Base-by-base conservation (phyloP, 2,888 invertebrate genomes). In the Cinara cedri region DNA sequence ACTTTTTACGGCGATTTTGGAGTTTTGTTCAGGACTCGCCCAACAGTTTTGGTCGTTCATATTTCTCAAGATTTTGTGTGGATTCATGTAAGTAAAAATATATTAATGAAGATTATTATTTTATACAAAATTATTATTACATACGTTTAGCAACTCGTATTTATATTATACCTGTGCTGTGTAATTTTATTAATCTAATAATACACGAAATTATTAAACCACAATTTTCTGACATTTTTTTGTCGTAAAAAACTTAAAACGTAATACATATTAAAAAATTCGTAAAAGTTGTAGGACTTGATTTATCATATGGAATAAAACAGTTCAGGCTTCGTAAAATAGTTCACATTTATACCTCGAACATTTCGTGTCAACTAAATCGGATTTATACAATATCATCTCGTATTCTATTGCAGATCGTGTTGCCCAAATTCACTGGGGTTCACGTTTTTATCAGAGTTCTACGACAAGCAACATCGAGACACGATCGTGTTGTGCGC, bases 401-500 rank as follows among this genome's bases (percentile, higher is more conserved):
- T n/a, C 55, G 10, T 44, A 70, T 51, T 66, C 9, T 87, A 87
- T 85, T 88, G 83, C 83, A 91, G 91, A 81, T 87, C 88, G 80
- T 89, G 89, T 82, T 93, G 93, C 1, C 93, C 93, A 0, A 91
- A 91, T 84, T 92, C 93, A 0, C 90, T 93, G 6, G 85, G 92
- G 63, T 89, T 91, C 84, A 88, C 92, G 0, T 93, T 92, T 85
- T 84, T 93, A 65, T 90, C 92, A 0, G 94, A 94, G 85, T 88
- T 93, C 80, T 93, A 93, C 84, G 88, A 90, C 34, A 87, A 89
- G 0, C 88, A 89, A 81, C 88, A 91, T 83, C 88, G 93, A 13
- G 88, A 90, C 1, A 87, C 89, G 16, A 89, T 92, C 57, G 88
- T 92, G 82, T 88, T 91, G 83, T 87, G 90, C 72, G 87, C 90